Evolutionary conservation across 2,888 invertebrate genomes (phyloP), one percentile per base, ranked within the genome.

Genomic region (Xestia ashworthii): DNA sequence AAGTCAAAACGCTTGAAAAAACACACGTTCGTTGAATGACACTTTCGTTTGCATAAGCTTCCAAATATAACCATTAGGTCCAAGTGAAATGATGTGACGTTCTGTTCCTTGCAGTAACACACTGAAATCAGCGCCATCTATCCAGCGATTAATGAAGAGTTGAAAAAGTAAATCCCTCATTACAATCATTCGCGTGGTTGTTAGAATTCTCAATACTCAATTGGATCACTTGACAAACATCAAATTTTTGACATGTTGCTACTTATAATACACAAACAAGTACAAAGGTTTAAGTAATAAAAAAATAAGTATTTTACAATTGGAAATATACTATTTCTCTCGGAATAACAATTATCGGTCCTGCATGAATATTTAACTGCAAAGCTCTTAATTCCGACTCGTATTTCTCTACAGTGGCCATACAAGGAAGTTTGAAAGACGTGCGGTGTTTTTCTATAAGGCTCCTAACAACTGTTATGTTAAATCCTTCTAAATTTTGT

Each of bases 341-440:
- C 4, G 81, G 81, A 64, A 86, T 83, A 19, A 77, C 32, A 70
- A 84, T 78, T 78, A 74, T 53, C 0, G 76, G 81, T 6, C 50
- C 25, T 19, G 71, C 66, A 0, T 22, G 41, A 22, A 72, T 55
- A 70, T 83, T 67, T 11, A 67, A 22, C 0, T 81, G 76, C 16
- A 76, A 14, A 48, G 32, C 60, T 53, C 80, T 25, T 48, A 76
- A 38, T 1, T 66, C 76, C 25, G 11, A 6, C 5, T 71, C n/a
- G 8, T 38, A 46, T 58, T 74, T 76, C 14, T 79, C 65, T 19
- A 85, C 48, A n/a, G 80, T 76, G 0, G 8, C 32, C n/a, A 55
- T 32, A 41, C 84, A 84, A 3, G n/a, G 67, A 1, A 38, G 66
- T 71, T 85, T 85, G 22, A 68, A 85, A 4, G 65, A 11, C 1